A percentile compares a stretch with the other conserved stretches of the same genome.
Conservation (phyloP, 1,140 invertebrate species). For the Eufriesea mexicana region DNA sequence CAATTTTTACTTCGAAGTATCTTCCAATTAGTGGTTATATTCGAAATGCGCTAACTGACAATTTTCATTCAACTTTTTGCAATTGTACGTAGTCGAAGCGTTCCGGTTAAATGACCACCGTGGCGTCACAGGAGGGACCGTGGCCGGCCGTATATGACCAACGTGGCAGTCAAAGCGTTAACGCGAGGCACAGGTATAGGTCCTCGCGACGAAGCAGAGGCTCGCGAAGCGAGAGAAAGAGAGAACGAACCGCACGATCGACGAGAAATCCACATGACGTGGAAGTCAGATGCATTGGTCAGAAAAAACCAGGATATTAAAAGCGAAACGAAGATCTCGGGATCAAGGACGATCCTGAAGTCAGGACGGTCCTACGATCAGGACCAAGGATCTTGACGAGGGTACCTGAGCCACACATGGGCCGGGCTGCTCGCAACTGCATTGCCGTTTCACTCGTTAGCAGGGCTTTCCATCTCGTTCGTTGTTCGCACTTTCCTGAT, state of each 20-base stretch:
- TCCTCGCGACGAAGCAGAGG: no score
- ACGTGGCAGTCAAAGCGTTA: no score
- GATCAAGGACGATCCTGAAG: conserved; percentile 61
- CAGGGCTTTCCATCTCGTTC: conserved; percentile 79
- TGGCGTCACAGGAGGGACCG: no score
- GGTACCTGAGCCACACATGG: conserved; percentile 81
- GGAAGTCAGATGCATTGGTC: conserved; percentile 61
- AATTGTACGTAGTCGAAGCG: no score
- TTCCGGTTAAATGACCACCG: no score
- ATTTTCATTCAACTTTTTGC: no score
- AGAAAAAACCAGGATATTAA: conserved; percentile 61
- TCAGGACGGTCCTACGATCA: conserved; percentile 57
- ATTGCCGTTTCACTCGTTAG: conserved; percentile 81
- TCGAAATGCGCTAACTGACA: no score
- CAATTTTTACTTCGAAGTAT: no score
- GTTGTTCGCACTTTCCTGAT: conserved; percentile 80
- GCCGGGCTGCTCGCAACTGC: conserved; percentile 81
- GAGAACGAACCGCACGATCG: conserved; percentile 39
- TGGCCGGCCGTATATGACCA: no score
- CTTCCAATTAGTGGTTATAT: no score
- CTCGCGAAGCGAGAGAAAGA: background rate
- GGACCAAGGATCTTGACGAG: conserved; percentile 73
- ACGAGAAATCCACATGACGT: conserved; percentile 54
- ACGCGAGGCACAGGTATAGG: no score
- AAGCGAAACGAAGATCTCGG: conserved; percentile 63